Conservation (phyloP, 2,113 vertebrate genomes). For the Manacus vitellinus region DNA sequence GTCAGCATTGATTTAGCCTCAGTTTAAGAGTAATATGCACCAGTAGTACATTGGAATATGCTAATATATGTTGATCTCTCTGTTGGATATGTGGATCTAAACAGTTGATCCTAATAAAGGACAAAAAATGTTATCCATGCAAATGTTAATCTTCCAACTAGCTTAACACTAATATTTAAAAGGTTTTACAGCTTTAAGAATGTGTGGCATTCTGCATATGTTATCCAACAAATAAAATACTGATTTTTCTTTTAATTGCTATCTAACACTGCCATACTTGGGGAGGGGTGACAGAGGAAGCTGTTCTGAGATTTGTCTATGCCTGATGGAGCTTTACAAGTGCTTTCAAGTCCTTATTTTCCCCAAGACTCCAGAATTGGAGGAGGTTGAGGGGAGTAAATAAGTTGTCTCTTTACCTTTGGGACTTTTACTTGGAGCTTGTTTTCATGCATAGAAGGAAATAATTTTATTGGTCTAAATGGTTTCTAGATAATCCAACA, state of each 20-base stretch:
- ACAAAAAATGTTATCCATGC: background rate
- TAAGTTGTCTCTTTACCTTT: background rate
- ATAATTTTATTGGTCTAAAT: background rate
- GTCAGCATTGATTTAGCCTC: background rate
- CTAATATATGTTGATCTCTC: background rate
- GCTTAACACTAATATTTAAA: background rate
- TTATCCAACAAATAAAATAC: background rate
- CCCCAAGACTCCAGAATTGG: background rate
- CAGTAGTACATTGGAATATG: background rate
- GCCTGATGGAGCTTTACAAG: background rate
- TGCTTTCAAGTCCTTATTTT: background rate
- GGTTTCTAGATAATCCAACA: background rate
- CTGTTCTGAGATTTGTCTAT: background rate
- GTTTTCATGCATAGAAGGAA: conserved; percentile 9
- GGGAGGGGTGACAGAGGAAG: background rate
- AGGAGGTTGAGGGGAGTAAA: background rate
- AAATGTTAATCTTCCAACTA: background rate
- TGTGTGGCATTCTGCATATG: background rate
- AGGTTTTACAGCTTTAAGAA: background rate
- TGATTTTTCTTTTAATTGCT: background rate
- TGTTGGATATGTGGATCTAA: background rate
- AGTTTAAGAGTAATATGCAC: background rate
- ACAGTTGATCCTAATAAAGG: conserved; percentile 28
- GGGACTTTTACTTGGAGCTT: background rate
- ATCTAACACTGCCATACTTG: background rate